Evolutionary conservation across 2,888 invertebrate species (phyloP), one percentile per base, ranked within the genome.

Genomic region (Neocrepidodera transversa): DNA sequence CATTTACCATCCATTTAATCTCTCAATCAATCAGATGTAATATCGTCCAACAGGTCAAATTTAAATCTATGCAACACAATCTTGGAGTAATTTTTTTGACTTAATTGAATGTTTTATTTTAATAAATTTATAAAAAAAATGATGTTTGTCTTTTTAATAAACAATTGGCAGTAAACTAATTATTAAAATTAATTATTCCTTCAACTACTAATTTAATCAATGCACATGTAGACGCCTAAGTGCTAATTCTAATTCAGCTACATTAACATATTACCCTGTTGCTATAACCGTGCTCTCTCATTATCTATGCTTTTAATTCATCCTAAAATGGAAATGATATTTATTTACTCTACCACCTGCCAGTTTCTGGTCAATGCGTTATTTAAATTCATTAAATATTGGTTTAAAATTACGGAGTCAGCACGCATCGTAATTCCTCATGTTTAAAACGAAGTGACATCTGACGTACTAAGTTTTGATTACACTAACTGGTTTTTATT

Each of bases 401-500:
- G 38, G 38, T 38, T 38, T 38, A 38, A 38, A 38, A 38, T 38
- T 38, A 38, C 38, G 3, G 14, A 14, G 16, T 17, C 16, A 10
- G 7, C 38, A 38, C 17, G 38, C 38, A 17, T 38, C 38, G 17
- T 38, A 38, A 38, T 38, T 38, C 17, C 6, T 8, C 6, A 7
- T 38, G 38, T 16, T 38, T 38, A 38, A 38, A 6, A 16, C 7
- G 8, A 17, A 38, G 16, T 38, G 38, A 38, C 38, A 38, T 16
- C 38, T 38, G 38, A 38, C 38, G 38, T 17, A 16, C 17, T 38
- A 38, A 14, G 16, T 45, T 45, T 26, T 14, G 26, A 45, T 45
- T 45, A 28, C 26, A 14, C 26, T 45, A 45, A 45, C 45, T 26
- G 45, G 45, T 45, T 45, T 45, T 45, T 26, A 45, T 45, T 45